Conservation (phyloP, 2,888 invertebrate genomes). For the Troilus luridus region DNA sequence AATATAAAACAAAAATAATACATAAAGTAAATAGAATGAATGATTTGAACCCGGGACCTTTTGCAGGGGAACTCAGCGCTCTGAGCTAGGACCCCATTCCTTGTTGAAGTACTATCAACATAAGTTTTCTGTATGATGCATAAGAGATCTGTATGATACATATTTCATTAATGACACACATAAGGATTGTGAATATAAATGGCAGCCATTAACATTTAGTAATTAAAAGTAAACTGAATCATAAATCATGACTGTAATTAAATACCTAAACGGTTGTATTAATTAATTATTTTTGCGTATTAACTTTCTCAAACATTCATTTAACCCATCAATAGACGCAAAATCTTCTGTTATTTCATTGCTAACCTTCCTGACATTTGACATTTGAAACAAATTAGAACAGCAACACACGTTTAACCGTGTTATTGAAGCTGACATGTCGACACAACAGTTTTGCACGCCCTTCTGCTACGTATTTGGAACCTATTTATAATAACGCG, state of each 20-base stretch:
- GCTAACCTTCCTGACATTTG: background rate
- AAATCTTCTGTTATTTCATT: background rate
- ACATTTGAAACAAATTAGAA: slow-evolving; percentile 1
- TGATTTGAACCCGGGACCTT: too few relatives aligned
- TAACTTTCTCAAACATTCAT: background rate
- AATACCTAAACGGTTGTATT: background rate
- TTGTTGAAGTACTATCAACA: too few relatives aligned
- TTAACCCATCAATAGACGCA: background rate
- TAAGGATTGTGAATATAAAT: too few relatives aligned
- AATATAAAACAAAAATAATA: too few relatives aligned
- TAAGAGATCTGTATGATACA: too few relatives aligned
- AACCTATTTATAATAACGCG: background rate
- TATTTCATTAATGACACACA: too few relatives aligned
- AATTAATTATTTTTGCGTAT: background rate
- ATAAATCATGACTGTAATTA: background rate
- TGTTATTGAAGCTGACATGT: slow-evolving; percentile 3
- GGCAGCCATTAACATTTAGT: too few relatives aligned
- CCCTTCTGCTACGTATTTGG: background rate
- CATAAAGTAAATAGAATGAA: too few relatives aligned
- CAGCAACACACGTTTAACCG: background rate
- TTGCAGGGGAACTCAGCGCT: too few relatives aligned
- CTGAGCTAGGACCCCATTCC: too few relatives aligned
- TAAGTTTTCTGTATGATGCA: too few relatives aligned
- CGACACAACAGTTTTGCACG: slow-evolving; percentile 20
- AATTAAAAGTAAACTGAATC: background rate